phyloP scores from a whole-genome alignment of 2,113 vertebrate species.

The Tychaedon coryphoeus region DNA sequence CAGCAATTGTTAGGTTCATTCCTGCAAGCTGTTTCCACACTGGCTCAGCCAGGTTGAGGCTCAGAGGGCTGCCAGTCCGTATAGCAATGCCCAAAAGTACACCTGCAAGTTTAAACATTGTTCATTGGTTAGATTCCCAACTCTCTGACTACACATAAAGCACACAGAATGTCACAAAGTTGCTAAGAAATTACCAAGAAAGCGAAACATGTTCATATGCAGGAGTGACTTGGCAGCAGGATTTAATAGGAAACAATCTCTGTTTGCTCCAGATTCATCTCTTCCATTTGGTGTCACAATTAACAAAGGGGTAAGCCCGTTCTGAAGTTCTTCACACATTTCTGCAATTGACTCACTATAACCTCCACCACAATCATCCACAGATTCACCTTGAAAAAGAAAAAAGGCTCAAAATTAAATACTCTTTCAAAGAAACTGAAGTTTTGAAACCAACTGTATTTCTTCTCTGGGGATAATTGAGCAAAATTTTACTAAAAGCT shows the following conservation, averaged over 20 bases:
- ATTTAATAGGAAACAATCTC: constrained; percentile 96
- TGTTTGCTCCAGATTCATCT: constrained; percentile 95
- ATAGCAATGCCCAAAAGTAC: constrained; percentile 96
- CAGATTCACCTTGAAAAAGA: constrained; percentile 86
- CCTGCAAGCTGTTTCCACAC: constrained; percentile 99
- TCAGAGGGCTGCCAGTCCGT: constrained; percentile 95
- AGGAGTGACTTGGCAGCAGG: constrained; percentile 89
- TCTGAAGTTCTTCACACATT: constrained; percentile 99
- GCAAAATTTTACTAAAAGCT: not conserved
- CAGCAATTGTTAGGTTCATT: constrained; percentile 98
- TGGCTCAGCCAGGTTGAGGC: constrained; percentile 94
- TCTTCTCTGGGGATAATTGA: not conserved
- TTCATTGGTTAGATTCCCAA: not conserved
- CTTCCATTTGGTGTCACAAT: constrained; percentile 97
- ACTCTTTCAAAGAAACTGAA: not conserved
- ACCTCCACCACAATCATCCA: constrained; percentile 97
- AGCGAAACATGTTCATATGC: constrained; percentile 98
- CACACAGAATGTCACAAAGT: not conserved
- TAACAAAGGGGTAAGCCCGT: constrained; percentile 92
- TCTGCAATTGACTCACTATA: constrained; percentile 99
- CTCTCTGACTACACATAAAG: not conserved
- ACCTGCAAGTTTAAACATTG: constrained; percentile 71
- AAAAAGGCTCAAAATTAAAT: not conserved
- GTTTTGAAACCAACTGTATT: not conserved
- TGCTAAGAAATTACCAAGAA: constrained; percentile 83